Conservation (phyloP, 2,113 vertebrate genomes). For the Rafetus swinhoei region DNA sequence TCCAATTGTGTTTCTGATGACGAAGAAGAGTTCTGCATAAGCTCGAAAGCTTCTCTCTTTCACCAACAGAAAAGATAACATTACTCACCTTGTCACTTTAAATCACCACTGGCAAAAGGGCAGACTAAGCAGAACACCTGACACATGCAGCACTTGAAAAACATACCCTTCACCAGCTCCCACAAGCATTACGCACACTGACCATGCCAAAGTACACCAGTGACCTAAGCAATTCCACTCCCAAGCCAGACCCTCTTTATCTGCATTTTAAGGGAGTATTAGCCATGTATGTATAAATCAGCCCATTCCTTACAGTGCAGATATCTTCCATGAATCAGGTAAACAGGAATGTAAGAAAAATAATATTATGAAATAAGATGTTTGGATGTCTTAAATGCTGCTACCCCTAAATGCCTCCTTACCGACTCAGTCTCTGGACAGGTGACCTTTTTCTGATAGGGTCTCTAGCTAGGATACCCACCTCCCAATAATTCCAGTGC, state of each 20-base stretch:
- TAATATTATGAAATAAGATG: background rate
- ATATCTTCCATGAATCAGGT: background rate
- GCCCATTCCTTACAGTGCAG: background rate
- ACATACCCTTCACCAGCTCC: background rate
- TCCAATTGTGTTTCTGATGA: background rate
- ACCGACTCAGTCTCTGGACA: background rate
- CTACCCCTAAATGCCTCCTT: background rate
- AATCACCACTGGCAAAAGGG: background rate
- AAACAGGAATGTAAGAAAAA: background rate
- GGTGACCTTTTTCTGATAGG: background rate
- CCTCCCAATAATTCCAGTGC: background rate
- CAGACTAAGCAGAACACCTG: background rate
- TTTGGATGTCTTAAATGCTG: background rate
- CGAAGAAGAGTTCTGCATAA: background rate
- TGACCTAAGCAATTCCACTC: background rate
- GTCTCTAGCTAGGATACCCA: constrained; percentile 17
- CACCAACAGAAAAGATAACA: background rate
- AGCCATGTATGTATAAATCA: background rate
- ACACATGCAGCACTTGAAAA: background rate
- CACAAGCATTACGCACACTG: background rate
- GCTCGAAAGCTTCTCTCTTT: background rate
- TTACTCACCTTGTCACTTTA: background rate
- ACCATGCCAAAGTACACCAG: background rate
- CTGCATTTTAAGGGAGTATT: background rate
- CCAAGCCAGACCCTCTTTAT: background rate